These are phyloP conservation scores for Noturus placidus DNA, from an alignment of 2,113 vertebrate species.

Conservation along the genomic window DNA sequence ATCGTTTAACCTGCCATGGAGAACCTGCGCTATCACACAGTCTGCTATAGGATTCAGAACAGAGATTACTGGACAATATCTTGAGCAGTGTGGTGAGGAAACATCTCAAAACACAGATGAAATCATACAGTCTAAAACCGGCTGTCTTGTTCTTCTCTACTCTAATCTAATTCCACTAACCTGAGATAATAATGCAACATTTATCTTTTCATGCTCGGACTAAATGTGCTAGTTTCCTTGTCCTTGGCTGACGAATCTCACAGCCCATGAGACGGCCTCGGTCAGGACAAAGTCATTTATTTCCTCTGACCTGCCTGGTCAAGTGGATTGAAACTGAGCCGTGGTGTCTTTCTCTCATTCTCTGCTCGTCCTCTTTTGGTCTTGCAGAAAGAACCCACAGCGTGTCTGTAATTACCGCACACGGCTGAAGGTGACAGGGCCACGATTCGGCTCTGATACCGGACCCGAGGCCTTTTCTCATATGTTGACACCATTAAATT, in stretches of 20 bases:
- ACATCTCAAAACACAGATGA: neutral
- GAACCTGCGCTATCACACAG: neutral
- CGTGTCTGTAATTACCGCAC: constrained; percentile 76
- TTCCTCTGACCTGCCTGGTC: constrained; percentile 78
- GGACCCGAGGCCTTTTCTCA: constrained; percentile 68
- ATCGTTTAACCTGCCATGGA: neutral
- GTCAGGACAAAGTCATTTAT: constrained; percentile 82
- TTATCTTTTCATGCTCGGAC: neutral
- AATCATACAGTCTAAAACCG: neutral
- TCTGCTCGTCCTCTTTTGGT: constrained; percentile 58
- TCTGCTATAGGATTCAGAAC: neutral
- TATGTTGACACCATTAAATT: constrained; percentile 69
- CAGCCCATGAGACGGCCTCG: constrained; percentile 69
- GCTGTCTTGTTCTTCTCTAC: neutral
- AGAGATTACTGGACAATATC: neutral
- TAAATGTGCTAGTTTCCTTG: neutral
- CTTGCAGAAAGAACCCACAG: constrained; percentile 63
- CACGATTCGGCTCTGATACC: constrained; percentile 68
- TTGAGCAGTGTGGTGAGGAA: neutral
- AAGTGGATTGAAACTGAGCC: constrained; percentile 81
- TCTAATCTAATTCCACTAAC: neutral
- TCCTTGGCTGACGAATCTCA: constrained; percentile 63
- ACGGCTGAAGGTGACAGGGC: constrained; percentile 75
- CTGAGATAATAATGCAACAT: neutral
- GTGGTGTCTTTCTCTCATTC: constrained; percentile 72